phyloP scores from a whole-genome alignment of 2,888 invertebrate species.

The Sclerodermus sp. region DNA sequence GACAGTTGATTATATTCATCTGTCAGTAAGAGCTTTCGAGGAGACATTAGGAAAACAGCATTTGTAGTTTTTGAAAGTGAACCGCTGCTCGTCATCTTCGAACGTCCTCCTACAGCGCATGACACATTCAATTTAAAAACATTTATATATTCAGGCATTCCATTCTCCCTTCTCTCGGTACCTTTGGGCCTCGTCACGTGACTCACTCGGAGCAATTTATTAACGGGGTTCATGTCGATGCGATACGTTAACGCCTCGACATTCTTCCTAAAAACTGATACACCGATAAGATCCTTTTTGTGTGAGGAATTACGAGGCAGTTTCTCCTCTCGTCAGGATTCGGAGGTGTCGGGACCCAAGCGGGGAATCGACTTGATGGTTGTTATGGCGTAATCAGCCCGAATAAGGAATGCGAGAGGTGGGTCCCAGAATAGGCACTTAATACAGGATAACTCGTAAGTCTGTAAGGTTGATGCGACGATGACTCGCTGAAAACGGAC shows the following conservation, averaged over 20 bases:
- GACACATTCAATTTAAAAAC: too few species aligned
- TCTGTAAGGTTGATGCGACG: slow-evolving; percentile 16
- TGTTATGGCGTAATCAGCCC: slow-evolving; percentile 31
- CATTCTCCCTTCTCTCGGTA: too few species aligned
- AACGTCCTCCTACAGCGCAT: too few species aligned
- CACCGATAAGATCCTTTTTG: slow-evolving; percentile 21
- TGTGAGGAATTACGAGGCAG: slow-evolving; percentile 19
- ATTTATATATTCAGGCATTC: too few species aligned
- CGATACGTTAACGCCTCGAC: neutral
- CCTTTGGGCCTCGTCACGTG: too few species aligned
- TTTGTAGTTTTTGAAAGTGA: too few species aligned
- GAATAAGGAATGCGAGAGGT: slow-evolving; percentile 27
- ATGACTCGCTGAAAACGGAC: slow-evolving; percentile 26
- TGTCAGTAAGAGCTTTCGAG: too few species aligned
- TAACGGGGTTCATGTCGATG: too few species aligned
- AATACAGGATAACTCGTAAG: slow-evolving; percentile 32
- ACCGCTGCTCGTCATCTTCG: too few species aligned
- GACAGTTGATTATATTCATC: too few species aligned
- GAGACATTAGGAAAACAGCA: too few species aligned
- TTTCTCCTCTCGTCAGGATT: slow-evolving; percentile 20
- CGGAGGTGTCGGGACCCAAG: slow-evolving; percentile 15
- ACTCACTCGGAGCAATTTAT: too few species aligned
- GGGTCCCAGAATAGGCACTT: slow-evolving; percentile 30
- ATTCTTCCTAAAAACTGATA: slow-evolving; percentile 13
- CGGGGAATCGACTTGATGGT: slow-evolving; percentile 21